Percentiles rank a stretch among this genome's conserved stretches.
phyloP scores from a whole-genome alignment of 2,797 vertebrate genomes.

The Nannoperca australis region DNA sequence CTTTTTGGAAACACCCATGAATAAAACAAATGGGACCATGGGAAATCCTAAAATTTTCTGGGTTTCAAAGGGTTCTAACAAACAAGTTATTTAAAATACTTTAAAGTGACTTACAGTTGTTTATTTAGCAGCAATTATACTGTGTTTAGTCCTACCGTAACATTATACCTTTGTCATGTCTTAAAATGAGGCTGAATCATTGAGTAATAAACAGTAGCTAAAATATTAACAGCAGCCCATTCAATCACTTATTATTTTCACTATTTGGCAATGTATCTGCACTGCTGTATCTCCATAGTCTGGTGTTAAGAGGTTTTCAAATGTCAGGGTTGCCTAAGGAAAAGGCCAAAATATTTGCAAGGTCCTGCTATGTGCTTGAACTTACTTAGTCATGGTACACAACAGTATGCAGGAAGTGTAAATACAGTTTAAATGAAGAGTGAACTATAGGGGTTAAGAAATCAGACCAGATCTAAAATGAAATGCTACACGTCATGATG shows the following conservation, averaged over 20 bases:
- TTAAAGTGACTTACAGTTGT: slow-evolving; percentile 15
- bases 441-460: background rate
- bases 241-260: slow-evolving; percentile 34
- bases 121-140: slow-evolving; percentile 23
- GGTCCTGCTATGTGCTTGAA: background rate
- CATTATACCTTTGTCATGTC: slow-evolving; percentile 24
- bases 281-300: slow-evolving; percentile 3
- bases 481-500: background rate
- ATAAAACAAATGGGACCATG: slow-evolving; percentile 62
- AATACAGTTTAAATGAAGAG: background rate
- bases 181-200: slow-evolving; percentile 31
- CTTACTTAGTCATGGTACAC: background rate
- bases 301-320: slow-evolving; percentile 12
- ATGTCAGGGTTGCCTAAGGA: background rate
- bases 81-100: slow-evolving; percentile 16
- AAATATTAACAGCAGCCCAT: slow-evolving; percentile 34
- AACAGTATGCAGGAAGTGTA: background rate
- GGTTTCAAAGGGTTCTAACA: slow-evolving; percentile 31
- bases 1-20: slow-evolving; percentile 59
- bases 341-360: slow-evolving; percentile 13
- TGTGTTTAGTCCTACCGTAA: slow-evolving; percentile 34
- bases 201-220: slow-evolving; percentile 37
- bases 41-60: slow-evolving; percentile 43
- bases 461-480: slow-evolving; percentile 26
- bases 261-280: slow-evolving; percentile 2